These are phyloP conservation scores for Zonitis immaculata DNA, from an alignment of 2,888 invertebrate species.

Conservation along the genomic window DNA sequence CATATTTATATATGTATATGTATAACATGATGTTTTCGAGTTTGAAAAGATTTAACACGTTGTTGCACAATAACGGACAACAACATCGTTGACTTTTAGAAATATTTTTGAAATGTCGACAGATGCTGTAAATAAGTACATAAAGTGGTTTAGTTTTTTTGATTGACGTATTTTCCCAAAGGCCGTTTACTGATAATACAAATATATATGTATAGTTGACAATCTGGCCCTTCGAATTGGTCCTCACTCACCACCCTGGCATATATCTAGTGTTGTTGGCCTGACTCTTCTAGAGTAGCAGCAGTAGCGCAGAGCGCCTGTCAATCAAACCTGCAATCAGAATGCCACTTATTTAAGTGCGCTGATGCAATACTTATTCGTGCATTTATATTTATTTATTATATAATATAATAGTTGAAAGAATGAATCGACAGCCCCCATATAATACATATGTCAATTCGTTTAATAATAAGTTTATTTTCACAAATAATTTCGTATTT, in stretches of 20 bases:
- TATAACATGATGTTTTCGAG: slow-evolving; percentile 28
- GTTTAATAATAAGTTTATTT: too few relatives aligned
- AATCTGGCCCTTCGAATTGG: slow-evolving; percentile 31
- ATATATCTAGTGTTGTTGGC: slow-evolving; percentile 12
- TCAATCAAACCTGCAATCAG: slow-evolving; percentile 28
- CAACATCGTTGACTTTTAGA: slow-evolving; percentile 33
- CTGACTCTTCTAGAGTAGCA: too few relatives aligned
- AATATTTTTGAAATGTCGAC: slow-evolving; percentile 34
- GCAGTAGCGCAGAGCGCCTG: slow-evolving; percentile 13
- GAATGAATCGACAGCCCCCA: too few relatives aligned
- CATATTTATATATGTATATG: too few relatives aligned
- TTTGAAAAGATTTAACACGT: slow-evolving; percentile 32
- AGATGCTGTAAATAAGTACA: slow-evolving; percentile 42
- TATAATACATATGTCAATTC: too few relatives aligned
- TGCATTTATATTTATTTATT: too few relatives aligned
- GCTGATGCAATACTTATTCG: slow-evolving; percentile 19
- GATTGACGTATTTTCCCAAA: slow-evolving; percentile 47
- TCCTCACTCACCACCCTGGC: slow-evolving; percentile 18
- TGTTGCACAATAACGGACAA: slow-evolving; percentile 39
- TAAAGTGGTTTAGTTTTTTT: slow-evolving; percentile 34
- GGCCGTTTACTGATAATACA: slow-evolving; percentile 33
- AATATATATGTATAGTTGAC: slow-evolving; percentile 2
- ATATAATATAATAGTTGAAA: slow-evolving; percentile 7
- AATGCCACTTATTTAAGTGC: slow-evolving; percentile 25
- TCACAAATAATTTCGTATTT: too few relatives aligned